phyloP scores from a whole-genome alignment of 2,888 invertebrate genomes.

The Metacarcinus magister region DNA sequence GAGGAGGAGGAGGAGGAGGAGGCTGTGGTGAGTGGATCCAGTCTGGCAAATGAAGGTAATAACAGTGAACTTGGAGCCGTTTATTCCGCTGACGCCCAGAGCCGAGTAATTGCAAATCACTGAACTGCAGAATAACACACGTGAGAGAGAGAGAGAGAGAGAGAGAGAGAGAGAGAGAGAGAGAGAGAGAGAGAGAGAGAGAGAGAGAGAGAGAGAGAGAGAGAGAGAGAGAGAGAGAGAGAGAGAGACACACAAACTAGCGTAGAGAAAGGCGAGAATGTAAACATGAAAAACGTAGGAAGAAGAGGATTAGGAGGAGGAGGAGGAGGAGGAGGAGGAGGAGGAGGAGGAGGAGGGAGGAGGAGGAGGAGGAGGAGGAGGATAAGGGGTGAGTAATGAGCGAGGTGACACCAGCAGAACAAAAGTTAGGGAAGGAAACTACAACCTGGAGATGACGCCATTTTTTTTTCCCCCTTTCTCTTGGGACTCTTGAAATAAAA shows the following conservation, averaged over 20 bases:
- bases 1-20: conserved; percentile 12
- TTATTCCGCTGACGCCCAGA: neutral
- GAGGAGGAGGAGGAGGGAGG: too few relatives aligned
- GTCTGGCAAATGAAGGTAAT: conserved; percentile 13
- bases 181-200: too few relatives aligned
- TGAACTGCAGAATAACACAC: neutral
- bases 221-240: too few relatives aligned
- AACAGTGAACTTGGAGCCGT: neutral
- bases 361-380: neutral
- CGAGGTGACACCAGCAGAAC: neutral
- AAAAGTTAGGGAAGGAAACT: neutral
- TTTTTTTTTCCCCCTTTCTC: neutral
- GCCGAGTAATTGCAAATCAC: conserved; percentile 29
- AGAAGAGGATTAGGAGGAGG: neutral
- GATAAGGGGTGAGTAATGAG: neutral
- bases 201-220: too few relatives aligned
- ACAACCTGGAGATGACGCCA: neutral
- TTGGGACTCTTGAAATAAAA: conserved; percentile 9
- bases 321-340: too few relatives aligned
- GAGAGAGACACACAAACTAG: neutral
- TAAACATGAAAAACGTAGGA: neutral
- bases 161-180: neutral
- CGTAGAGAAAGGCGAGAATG: neutral
- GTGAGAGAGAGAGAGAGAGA: neutral
- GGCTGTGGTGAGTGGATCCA: neutral